Conservation (phyloP, 2,888 invertebrate genomes). For the Tigriopus californicus region DNA sequence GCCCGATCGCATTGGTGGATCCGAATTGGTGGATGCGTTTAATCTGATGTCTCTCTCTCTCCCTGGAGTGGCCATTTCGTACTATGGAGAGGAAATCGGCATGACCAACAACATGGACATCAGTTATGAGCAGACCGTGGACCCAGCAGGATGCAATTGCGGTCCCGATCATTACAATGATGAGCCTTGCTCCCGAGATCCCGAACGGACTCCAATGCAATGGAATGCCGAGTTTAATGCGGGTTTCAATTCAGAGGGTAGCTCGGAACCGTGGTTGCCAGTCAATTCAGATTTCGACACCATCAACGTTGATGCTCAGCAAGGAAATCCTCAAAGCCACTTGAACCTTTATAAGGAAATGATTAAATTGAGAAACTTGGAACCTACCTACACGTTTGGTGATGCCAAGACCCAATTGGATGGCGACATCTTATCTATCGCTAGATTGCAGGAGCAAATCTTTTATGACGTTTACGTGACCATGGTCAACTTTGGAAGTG, state of each 20-base stretch:
- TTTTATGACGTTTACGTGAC: not conserved
- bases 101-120: slow-evolving; percentile 31
- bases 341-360: slow-evolving; percentile 40
- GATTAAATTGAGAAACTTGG: slow-evolving; percentile 31
- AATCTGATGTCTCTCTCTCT: slow-evolving; percentile 60
- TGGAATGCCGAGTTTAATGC: slow-evolving; percentile 42
- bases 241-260: slow-evolving; percentile 34
- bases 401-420: not conserved
- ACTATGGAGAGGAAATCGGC: slow-evolving; percentile 70
- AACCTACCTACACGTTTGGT: not conserved
- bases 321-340: slow-evolving; percentile 28
- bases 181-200: slow-evolving; percentile 40
- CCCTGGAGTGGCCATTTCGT: slow-evolving; percentile 67
- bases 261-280: slow-evolving; percentile 43
- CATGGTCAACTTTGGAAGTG: not conserved
- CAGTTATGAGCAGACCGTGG: not conserved
- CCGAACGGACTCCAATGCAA: slow-evolving; percentile 59
- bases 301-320: slow-evolving; percentile 39
- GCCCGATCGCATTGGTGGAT: slow-evolving; percentile 25
- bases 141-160: not conserved
- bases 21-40: slow-evolving; percentile 44
- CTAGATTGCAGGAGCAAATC: not conserved
- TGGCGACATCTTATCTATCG: not conserved
- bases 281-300: slow-evolving; percentile 39
- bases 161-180: slow-evolving; percentile 36